phyloP scores from a whole-genome alignment of 1,140 invertebrate species.

The Acyrthosiphon pisum region DNA sequence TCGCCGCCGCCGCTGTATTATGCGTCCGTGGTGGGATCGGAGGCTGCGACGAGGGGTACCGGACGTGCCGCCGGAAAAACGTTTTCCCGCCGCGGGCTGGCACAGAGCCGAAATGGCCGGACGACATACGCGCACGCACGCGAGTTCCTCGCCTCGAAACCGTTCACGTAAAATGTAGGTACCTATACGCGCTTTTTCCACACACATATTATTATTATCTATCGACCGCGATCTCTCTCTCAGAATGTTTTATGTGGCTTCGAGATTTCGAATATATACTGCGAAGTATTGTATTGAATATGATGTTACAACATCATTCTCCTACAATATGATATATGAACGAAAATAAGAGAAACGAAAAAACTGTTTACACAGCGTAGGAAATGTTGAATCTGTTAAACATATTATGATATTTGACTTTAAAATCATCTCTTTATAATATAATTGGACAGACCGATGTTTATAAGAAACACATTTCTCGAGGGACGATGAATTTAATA shows the following conservation, averaged over 20 bases:
- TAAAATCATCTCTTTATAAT: too few relatives aligned
- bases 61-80: constrained; percentile 54
- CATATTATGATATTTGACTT: too few relatives aligned
- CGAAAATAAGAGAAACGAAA: too few relatives aligned
- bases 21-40: background rate
- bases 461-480: too few relatives aligned
- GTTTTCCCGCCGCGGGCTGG: constrained; percentile 45
- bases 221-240: background rate
- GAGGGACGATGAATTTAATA: too few relatives aligned
- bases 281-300: background rate
- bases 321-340: background rate
- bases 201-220: background rate
- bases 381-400: too few relatives aligned
- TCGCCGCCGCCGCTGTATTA: background rate
- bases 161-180: background rate
- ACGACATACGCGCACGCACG: background rate
- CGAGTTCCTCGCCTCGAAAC: background rate
- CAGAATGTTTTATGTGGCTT: background rate
- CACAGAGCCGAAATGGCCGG: constrained; percentile 39
- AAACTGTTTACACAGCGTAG: too few relatives aligned
- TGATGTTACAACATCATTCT: background rate
- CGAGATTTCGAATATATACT: background rate
- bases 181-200: background rate
- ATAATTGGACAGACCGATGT: too few relatives aligned
- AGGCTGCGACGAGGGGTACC: constrained; percentile 4